Evolutionary conservation across 2,888 invertebrate genomes (phyloP).

Genomic region (Pantelozetes paolii): DNA sequence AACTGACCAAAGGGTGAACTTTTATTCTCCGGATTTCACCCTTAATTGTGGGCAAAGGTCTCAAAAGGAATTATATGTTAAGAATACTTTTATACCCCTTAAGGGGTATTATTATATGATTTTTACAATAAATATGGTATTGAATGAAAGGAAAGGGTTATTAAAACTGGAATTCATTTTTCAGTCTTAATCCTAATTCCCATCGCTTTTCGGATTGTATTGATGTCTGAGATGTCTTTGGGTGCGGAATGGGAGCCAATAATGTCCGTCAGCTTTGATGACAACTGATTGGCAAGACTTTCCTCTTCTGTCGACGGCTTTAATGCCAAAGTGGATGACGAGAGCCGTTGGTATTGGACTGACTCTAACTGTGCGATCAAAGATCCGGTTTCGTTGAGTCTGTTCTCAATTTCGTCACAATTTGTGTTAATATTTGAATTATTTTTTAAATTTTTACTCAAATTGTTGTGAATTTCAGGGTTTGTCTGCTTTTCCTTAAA

Average conservation of each 20-base stretch:
- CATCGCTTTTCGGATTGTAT: constrained; percentile 40
- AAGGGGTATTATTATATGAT: too few relatives aligned
- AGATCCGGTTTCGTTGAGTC: constrained; percentile 37
- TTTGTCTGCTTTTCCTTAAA: constrained; percentile 51
- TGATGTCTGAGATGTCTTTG: constrained; percentile 33
- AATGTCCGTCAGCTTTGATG: constrained; percentile 38
- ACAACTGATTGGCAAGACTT: constrained; percentile 40
- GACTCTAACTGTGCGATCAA: constrained; percentile 35
- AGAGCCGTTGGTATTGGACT: constrained; percentile 40
- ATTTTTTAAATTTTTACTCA: too few relatives aligned
- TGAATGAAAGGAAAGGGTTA: too few relatives aligned
- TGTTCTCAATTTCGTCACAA: constrained; percentile 16
- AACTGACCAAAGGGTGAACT: too few relatives aligned
- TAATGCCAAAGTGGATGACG: constrained; percentile 35
- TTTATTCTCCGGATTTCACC: too few relatives aligned
- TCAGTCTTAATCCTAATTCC: constrained; percentile 40
- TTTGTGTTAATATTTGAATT: not conserved
- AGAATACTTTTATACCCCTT: too few relatives aligned
- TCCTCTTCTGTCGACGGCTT: constrained; percentile 39
- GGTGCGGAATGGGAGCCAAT: constrained; percentile 38
- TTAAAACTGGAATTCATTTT: constrained; percentile 70
- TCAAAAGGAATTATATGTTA: too few relatives aligned
- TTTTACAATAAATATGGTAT: too few relatives aligned
- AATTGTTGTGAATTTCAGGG: not conserved
- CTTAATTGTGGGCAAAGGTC: too few relatives aligned